Conservation (phyloP, 2,113 vertebrate species). For the Hassar affinis region DNA sequence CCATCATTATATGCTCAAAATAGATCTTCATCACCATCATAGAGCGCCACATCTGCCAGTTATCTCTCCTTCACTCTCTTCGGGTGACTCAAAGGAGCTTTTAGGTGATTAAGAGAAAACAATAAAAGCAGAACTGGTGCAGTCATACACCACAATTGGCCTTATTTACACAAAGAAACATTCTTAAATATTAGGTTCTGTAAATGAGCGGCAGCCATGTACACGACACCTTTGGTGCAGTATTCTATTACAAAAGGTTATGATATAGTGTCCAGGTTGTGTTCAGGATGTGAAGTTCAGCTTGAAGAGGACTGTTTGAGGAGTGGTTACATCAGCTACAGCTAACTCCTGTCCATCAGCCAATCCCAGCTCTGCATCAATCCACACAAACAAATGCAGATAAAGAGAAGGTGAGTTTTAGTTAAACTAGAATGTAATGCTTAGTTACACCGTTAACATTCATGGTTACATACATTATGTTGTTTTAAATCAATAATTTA, state of each 20-base stretch:
- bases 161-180: conserved; percentile 31
- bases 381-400: conserved; percentile 23
- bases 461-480: background rate
- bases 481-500: background rate
- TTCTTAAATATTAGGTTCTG: conserved; percentile 27
- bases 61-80: background rate
- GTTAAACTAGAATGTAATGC: background rate
- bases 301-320: conserved; percentile 92
- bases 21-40: background rate
- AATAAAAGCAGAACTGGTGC: background rate
- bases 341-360: conserved; percentile 89
- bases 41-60: background rate
- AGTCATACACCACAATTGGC: background rate
- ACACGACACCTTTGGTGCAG: background rate
- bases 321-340: conserved; percentile 90
- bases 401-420: background rate
- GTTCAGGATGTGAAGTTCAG: conserved; percentile 78
- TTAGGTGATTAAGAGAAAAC: background rate
- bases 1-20: conserved; percentile 4
- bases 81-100: background rate
- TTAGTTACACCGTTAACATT: background rate
- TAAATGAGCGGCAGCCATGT: background rate
- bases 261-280: background rate
- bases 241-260: background rate
- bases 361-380: conserved; percentile 83